Percentiles rank a stretch among this genome's conserved stretches.
Evolutionary conservation across 2,797 vertebrate genomes (phyloP).

Genomic region (Nyctibius grandis): DNA sequence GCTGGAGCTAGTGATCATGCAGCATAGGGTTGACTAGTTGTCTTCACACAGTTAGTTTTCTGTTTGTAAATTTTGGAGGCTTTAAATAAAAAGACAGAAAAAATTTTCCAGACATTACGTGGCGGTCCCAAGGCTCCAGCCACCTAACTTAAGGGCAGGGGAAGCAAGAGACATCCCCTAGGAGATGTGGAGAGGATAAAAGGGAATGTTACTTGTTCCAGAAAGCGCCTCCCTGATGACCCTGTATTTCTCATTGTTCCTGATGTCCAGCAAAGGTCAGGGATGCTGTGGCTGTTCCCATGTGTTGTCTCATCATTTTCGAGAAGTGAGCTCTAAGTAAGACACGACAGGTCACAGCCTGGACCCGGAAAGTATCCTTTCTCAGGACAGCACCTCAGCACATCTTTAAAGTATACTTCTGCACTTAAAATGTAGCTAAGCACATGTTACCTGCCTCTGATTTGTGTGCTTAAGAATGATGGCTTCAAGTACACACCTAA

Average conservation of each 20-base stretch:
- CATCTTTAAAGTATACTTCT: neutral
- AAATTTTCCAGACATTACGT: neutral
- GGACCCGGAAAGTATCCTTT: neutral
- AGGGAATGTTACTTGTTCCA: neutral
- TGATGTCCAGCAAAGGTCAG: rapidly evolving
- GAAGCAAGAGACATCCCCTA: neutral
- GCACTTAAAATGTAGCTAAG: neutral
- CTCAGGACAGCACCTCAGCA: neutral
- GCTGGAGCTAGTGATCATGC: neutral
- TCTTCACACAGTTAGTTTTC: neutral
- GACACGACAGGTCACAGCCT: neutral
- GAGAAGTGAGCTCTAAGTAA: neutral
- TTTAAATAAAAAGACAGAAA: neutral
- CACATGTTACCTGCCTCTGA: neutral
- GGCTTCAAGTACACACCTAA: neutral
- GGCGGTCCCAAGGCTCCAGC: neutral
- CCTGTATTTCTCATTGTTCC: neutral
- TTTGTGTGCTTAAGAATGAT: neutral
- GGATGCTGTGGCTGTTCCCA: neutral
- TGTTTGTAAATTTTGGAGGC: neutral
- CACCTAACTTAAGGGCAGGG: neutral
- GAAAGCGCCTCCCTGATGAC: neutral
- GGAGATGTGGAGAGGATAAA: neutral
- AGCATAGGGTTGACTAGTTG: neutral
- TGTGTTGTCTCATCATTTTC: neutral